Evolutionary conservation across 2,797 vertebrate species (phyloP), one percentile per base, ranked within the genome.

Genomic region (Syngnathus rostellatus): DNA sequence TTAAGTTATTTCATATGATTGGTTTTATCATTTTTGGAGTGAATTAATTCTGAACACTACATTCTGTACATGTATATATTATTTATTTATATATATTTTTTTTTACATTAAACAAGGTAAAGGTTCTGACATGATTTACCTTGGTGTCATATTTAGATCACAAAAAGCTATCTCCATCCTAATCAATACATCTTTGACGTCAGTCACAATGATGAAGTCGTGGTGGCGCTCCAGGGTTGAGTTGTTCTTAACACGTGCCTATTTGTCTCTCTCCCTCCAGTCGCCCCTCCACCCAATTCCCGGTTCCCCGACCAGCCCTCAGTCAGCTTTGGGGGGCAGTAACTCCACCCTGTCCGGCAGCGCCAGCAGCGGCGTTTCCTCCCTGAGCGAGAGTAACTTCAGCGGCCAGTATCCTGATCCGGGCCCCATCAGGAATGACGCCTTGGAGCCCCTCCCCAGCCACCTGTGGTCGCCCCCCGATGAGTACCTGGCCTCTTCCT

Each of bases 301-400:
- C 43, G 97, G 95, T 73, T 98, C 97, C 11, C 97, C 97, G 78
- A 98, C 97, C 82, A 99, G 96, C 86, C 97, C 96, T 0, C 96
- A 98, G 87, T 98, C 96, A n/a, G 97, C 94, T 71, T 83, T 98
- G 80, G 95, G 98, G 48, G 96, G 97, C 83, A 98, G 96, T 87
- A 99, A 98, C 88, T 98, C 96, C 72, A 98, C 97, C 1, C 90
- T 99, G 78, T 99, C 97, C 0, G 97, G 96, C 88, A 99, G 97
- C 5, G 97, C 97, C 88, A 99, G 97, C 92, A 98, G 96, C 0
- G 97, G 97, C 0, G 97, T 99, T 41, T 99, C 97, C 51, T 99
- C 97, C 71, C 77, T 99, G 75, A 99, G 97, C 0, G 97, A 99
- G 88, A 98, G 97, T 81, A 99, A 98, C 88, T 99, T 98, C 65